Evolutionary conservation across 2,888 invertebrate genomes (phyloP).

Genomic region (Microdon myrmicae): DNA sequence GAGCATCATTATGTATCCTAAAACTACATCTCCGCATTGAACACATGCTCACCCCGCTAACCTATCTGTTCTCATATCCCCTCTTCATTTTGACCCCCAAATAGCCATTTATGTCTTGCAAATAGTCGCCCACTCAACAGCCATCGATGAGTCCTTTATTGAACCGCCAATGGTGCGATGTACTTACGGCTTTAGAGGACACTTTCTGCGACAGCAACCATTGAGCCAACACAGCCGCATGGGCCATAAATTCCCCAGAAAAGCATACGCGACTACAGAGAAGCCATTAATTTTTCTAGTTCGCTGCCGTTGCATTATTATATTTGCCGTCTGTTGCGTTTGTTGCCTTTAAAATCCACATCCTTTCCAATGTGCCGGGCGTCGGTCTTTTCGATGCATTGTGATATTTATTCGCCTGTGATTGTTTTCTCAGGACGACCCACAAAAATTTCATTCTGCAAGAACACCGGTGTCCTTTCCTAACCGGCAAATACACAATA

Average conservation of each 20-base stretch:
- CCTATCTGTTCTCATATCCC: too few relatives aligned
- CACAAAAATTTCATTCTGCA: slow-evolving; percentile 31
- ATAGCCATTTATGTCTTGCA: too few relatives aligned
- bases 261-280: slow-evolving; percentile 26
- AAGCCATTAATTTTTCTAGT: slow-evolving; percentile 50
- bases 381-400: slow-evolving; percentile 31
- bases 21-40: too few relatives aligned
- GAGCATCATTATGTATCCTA: too few relatives aligned
- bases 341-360: slow-evolving; percentile 43
- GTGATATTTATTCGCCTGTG: slow-evolving; percentile 31
- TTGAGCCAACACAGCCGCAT: slow-evolving; percentile 12
- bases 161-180: too few relatives aligned
- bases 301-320: slow-evolving; percentile 48
- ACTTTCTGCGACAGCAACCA: too few relatives aligned
- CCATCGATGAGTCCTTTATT: too few relatives aligned
- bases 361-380: slow-evolving; percentile 41
- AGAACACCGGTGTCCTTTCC: slow-evolving; percentile 18
- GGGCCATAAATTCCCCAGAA: slow-evolving; percentile 42
- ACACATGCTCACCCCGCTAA: too few relatives aligned
- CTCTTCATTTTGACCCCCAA: too few relatives aligned
- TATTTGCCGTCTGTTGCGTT: slow-evolving; percentile 52
- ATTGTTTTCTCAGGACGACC: slow-evolving; percentile 46
- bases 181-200: too few relatives aligned
- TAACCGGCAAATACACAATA: too few relatives aligned
- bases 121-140: too few relatives aligned